phyloP scores from a whole-genome alignment of 23 tunicate species.

The Trididemnum miniatum region DNA sequence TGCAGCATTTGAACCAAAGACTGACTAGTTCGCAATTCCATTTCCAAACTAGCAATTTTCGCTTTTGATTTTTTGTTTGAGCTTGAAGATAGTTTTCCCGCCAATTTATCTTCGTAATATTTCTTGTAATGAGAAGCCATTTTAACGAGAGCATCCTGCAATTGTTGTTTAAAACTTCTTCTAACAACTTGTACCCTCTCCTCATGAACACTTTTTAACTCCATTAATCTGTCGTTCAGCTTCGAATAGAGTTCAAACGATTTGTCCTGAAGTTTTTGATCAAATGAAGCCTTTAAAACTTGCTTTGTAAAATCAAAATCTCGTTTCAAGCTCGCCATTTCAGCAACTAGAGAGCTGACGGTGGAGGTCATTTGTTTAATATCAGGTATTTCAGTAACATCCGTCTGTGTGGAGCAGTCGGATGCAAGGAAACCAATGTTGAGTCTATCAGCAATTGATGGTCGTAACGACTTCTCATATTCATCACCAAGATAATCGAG shows the following conservation, averaged over 20 bases:
- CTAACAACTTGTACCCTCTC: constrained; percentile 69
- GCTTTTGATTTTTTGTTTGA: constrained; percentile 31
- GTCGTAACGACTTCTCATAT: constrained; percentile 75
- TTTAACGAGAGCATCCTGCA: constrained; percentile 78
- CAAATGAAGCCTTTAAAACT: constrained; percentile 70
- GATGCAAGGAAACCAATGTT: constrained; percentile 77
- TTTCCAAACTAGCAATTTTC: constrained; percentile 45
- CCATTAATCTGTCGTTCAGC: constrained; percentile 60
- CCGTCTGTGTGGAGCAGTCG: constrained; percentile 73
- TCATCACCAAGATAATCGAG: constrained; percentile 69
- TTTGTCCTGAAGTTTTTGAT: constrained; percentile 60
- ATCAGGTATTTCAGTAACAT: constrained; percentile 69
- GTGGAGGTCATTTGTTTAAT: constrained; percentile 73
- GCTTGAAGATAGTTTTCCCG: constrained; percentile 60
- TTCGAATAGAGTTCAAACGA: constrained; percentile 61
- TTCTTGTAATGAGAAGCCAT: constrained; percentile 81
- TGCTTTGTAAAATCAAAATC: constrained; percentile 74
- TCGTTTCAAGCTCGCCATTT: constrained; percentile 38
- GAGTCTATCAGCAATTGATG: constrained; percentile 82
- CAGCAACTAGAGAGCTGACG: constrained; percentile 52
- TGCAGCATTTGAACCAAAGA: constrained; percentile 82
- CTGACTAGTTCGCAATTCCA: constrained; percentile 42
- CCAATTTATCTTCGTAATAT: constrained; percentile 75
- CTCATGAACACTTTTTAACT: constrained; percentile 64
- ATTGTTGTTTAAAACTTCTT: constrained; percentile 86